These are phyloP conservation scores for Aporophyla lueneburgensis DNA, from an alignment of 2,888 invertebrate species.

Conservation along the genomic window DNA sequence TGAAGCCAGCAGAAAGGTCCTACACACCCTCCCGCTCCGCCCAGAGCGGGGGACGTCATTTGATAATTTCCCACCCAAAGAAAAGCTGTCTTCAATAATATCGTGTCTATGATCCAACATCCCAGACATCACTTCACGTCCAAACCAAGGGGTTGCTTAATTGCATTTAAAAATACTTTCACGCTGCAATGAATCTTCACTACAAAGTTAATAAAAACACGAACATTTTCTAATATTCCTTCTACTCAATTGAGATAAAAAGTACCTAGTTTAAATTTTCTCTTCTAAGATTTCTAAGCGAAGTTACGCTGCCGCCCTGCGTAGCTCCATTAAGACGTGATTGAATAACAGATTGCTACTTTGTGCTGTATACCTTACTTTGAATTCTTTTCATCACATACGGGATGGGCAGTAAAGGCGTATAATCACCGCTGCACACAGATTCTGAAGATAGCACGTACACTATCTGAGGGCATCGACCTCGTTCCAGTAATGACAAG, in stretches of 20 bases:
- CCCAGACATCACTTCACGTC: not conserved
- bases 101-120: not conserved
- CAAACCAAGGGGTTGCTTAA: not conserved
- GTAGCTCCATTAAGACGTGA: slow-evolving; percentile 63
- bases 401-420: slow-evolving; percentile 55
- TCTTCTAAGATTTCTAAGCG: slow-evolving; percentile 42
- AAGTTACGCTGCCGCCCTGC: slow-evolving; percentile 46
- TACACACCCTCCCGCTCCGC: too few relatives aligned
- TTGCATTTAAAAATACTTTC: not conserved
- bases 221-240: slow-evolving; percentile 29
- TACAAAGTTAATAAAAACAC: slow-evolving; percentile 39
- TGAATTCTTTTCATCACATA: slow-evolving; percentile 63
- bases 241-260: slow-evolving; percentile 29
- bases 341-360: slow-evolving; percentile 66
- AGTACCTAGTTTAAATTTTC: slow-evolving; percentile 44
- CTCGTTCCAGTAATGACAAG: slow-evolving; percentile 79
- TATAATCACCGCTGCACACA: slow-evolving; percentile 62
- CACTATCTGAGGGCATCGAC: slow-evolving; percentile 70
- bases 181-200: not conserved
- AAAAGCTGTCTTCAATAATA: not conserved
- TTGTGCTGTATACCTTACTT: slow-evolving; percentile 52
- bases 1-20: too few relatives aligned
- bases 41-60: too few relatives aligned
- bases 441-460: slow-evolving; percentile 73
- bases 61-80: too few relatives aligned